phyloP scores from a whole-genome alignment of 2,888 invertebrate genomes.

The Temnothorax ravouxi region DNA sequence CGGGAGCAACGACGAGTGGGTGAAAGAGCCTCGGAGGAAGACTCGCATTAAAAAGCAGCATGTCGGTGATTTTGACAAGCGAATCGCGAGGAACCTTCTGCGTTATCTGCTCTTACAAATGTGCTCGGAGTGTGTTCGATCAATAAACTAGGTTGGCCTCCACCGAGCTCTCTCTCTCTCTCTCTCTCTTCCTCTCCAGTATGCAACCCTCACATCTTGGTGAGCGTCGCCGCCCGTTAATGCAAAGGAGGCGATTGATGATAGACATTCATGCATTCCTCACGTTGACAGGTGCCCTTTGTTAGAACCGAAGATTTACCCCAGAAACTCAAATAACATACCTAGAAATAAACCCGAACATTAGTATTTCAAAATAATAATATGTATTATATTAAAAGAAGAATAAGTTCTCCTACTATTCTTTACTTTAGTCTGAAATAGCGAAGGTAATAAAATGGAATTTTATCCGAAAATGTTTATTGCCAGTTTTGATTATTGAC shows the following conservation, averaged over 20 bases:
- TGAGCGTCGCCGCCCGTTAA: conserved; percentile 32
- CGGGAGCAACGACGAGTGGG: background rate
- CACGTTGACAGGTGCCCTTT: conserved; percentile 49
- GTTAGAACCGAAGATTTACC: background rate
- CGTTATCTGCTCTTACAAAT: conserved; percentile 75
- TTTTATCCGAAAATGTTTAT: background rate
- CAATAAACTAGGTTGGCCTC: conserved; percentile 80
- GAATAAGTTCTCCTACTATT: background rate
- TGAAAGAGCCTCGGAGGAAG: background rate
- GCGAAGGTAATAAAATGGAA: too few species aligned
- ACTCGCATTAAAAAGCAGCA: conserved; percentile 33
- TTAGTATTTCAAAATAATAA: background rate
- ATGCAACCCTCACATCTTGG: conserved; percentile 68
- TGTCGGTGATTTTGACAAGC: conserved; percentile 47
- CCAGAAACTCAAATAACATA: background rate
- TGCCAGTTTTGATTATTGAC: background rate
- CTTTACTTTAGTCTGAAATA: background rate
- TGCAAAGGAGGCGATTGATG: conserved; percentile 48
- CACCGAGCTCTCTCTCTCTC: conserved; percentile 67
- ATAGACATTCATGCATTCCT: conserved; percentile 26
- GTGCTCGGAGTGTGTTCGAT: conserved; percentile 76
- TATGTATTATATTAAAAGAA: background rate
- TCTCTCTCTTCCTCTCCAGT: conserved; percentile 29
- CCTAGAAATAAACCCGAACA: background rate
- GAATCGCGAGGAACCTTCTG: conserved; percentile 69